These are phyloP conservation scores for Diglossa cyanea DNA, from an alignment of 2,797 vertebrate genomes.

Conservation along the genomic window DNA sequence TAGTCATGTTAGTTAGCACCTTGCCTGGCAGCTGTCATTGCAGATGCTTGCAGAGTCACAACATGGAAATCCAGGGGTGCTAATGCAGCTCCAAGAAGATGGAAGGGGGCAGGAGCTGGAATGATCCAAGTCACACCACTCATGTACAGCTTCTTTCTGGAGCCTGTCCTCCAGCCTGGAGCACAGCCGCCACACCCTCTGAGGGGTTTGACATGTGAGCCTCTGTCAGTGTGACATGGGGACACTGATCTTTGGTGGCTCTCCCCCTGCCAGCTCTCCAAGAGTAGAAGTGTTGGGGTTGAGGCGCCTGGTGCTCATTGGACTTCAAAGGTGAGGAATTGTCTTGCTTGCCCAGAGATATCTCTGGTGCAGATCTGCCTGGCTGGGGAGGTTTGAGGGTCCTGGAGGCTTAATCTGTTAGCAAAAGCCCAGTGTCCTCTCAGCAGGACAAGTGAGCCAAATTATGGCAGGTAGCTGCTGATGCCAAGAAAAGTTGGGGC, in stretches of 20 bases:
- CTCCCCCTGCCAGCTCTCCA: not conserved
- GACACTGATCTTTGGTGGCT: not conserved
- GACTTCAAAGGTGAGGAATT: not conserved
- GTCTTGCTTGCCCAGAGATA: not conserved
- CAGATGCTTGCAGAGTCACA: not conserved
- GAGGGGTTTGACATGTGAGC: not conserved
- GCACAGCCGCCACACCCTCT: not conserved
- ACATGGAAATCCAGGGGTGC: not conserved
- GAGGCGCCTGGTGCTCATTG: not conserved
- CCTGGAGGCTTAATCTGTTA: not conserved
- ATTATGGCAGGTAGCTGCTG: not conserved
- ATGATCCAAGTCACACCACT: not conserved
- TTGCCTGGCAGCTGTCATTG: not conserved
- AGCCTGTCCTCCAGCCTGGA: not conserved
- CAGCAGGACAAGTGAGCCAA: not conserved
- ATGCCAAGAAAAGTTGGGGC: not conserved
- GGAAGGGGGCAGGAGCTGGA: not conserved
- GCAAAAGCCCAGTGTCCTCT: rapidly evolving
- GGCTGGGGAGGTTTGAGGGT: not conserved
- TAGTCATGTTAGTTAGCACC: not conserved
- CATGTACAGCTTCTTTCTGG: not conserved
- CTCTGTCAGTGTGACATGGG: not conserved
- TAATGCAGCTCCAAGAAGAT: not conserved
- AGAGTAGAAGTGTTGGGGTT: not conserved
- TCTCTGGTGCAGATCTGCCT: not conserved